A percentile compares a stretch with the other conserved stretches of the same genome.
phyloP scores from a whole-genome alignment of 2,888 invertebrate genomes.

The Sturmia bella region DNA sequence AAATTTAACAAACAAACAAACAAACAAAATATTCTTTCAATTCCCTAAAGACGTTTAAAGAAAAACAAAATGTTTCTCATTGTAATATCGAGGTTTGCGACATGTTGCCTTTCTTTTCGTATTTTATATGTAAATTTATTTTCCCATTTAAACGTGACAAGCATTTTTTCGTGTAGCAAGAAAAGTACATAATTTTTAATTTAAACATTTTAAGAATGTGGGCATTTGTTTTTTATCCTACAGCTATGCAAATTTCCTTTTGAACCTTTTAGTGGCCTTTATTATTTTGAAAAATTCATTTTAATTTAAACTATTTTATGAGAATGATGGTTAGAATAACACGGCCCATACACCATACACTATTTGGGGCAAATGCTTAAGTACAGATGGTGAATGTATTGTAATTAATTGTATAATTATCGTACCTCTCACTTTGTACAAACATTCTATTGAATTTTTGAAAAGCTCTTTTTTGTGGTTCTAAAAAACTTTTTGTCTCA shows the following conservation, averaged over 20 bases:
- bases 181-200: slow-evolving; percentile 13
- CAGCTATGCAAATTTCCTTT: too few relatives aligned
- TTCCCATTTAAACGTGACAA: slow-evolving; percentile 26
- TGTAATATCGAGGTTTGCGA: neutral
- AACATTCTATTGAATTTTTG: too few relatives aligned
- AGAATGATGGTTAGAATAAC: too few relatives aligned
- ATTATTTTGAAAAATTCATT: neutral
- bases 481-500: too few relatives aligned
- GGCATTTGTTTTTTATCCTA: too few relatives aligned
- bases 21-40: slow-evolving; percentile 8
- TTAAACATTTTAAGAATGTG: slow-evolving; percentile 6
- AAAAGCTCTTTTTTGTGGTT: too few relatives aligned
- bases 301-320: slow-evolving; percentile 9
- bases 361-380: too few relatives aligned
- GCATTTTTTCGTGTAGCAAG: neutral
- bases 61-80: neutral
- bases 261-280: neutral
- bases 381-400: too few relatives aligned
- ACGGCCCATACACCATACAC: too few relatives aligned
- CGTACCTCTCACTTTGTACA: too few relatives aligned
- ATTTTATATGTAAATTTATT: neutral
- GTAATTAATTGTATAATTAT: too few relatives aligned
- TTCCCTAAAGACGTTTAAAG: slow-evolving; percentile 18
- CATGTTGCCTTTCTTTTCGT: neutral
- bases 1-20: slow-evolving; percentile 31